These are phyloP conservation scores for Agrotis clavis DNA, from an alignment of 2,888 invertebrate genomes.

Conservation along the genomic window DNA sequence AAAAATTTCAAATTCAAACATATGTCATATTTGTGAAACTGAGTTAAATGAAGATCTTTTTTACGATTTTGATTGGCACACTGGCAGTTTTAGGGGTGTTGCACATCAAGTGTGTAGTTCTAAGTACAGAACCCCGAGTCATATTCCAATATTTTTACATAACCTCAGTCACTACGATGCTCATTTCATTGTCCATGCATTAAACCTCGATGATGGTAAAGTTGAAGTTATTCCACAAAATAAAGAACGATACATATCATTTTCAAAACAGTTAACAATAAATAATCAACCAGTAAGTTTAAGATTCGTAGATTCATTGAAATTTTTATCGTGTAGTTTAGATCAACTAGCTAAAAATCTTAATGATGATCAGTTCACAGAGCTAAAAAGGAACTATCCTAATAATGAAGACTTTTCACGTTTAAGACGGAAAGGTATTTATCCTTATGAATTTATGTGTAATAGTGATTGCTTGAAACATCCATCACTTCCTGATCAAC, in stretches of 20 bases:
- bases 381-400: too few species aligned
- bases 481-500: too few species aligned
- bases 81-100: slow-evolving; percentile 61
- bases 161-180: slow-evolving; percentile 65
- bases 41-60: slow-evolving; percentile 35
- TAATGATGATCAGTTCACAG: too few species aligned
- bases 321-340: slow-evolving; percentile 22
- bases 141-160: slow-evolving; percentile 62
- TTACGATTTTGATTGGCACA: slow-evolving; percentile 60
- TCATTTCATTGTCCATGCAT: slow-evolving; percentile 67
- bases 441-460: too few species aligned
- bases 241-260: slow-evolving; percentile 71
- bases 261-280: slow-evolving; percentile 58
- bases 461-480: too few species aligned
- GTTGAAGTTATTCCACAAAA: slow-evolving; percentile 60
- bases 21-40: slow-evolving; percentile 49
- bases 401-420: too few species aligned
- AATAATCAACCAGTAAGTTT: slow-evolving; percentile 25
- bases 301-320: slow-evolving; percentile 20
- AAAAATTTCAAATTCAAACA: slow-evolving; percentile 2
- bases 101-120: slow-evolving; percentile 61
- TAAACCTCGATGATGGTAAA: slow-evolving; percentile 54
- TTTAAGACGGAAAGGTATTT: too few species aligned
- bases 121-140: slow-evolving; percentile 50
- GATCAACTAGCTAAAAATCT: too few species aligned